Evolutionary conservation across 2,888 invertebrate species (phyloP).

Genomic region (Mimachlamys varia): DNA sequence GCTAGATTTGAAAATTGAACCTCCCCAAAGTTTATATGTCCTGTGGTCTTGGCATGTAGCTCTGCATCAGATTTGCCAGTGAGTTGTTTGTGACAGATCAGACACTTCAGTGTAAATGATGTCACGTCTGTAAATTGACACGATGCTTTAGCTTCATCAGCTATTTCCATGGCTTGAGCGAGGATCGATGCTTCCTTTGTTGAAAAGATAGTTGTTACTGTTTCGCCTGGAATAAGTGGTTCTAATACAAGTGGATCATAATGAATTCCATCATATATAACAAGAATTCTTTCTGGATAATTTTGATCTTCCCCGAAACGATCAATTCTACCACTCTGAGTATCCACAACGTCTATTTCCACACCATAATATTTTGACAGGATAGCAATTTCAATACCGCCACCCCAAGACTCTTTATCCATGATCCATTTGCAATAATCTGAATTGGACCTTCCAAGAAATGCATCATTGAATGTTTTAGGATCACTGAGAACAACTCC

Average conservation of each 20-base stretch:
- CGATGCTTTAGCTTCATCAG: slow-evolving; percentile 93
- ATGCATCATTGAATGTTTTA: slow-evolving; percentile 91
- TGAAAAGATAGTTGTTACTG: slow-evolving; percentile 90
- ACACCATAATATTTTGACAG: slow-evolving; percentile 92
- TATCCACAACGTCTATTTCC: slow-evolving; percentile 97
- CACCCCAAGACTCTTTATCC: slow-evolving; percentile 92
- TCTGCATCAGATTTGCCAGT: slow-evolving; percentile 92
- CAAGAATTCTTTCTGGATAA: slow-evolving; percentile 91
- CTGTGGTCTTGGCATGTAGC: slow-evolving; percentile 92
- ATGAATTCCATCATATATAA: slow-evolving; percentile 97
- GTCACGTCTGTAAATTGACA: slow-evolving; percentile 95
- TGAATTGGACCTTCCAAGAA: slow-evolving; percentile 88
- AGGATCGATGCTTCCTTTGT: slow-evolving; percentile 88
- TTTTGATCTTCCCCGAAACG: slow-evolving; percentile 95
- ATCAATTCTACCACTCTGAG: slow-evolving; percentile 92
- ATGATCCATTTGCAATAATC: slow-evolving; percentile 96
- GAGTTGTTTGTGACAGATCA: slow-evolving; percentile 89
- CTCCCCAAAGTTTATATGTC: slow-evolving; percentile 85
- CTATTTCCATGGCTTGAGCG: slow-evolving; percentile 91
- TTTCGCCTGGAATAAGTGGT: slow-evolving; percentile 81
- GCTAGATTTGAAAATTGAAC: slow-evolving; percentile 62
- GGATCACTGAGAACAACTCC: slow-evolving; percentile 90
- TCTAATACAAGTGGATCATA: slow-evolving; percentile 97
- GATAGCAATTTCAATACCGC: slow-evolving; percentile 95
- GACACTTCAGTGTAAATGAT: slow-evolving; percentile 92